Base-by-base conservation (phyloP, 2,888 invertebrate genomes). In the Acronicta alni region DNA sequence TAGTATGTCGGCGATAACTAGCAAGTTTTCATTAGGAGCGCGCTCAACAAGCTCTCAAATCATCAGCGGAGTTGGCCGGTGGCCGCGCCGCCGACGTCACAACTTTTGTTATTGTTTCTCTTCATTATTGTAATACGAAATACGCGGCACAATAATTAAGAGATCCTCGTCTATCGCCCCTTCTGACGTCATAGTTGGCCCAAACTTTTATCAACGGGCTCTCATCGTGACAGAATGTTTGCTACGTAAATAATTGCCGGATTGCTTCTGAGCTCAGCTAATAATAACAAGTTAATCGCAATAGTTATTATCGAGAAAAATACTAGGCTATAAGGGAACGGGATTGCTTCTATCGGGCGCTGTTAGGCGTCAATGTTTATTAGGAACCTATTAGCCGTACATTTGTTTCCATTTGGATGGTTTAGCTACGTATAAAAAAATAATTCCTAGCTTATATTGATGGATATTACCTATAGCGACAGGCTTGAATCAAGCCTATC, bases 61-160 rank as follows among this genome's bases (percentile, higher is more conserved):
- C 90, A 92, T 90, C 91, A 89, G 85, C 82, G 75, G 88, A 90
- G 89, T 90, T 90, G 88, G 83, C 82, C 88, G 84, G 84, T 79
- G 85, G 83, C 87, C 86, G 85, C 83, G 85, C 84, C 86, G 85
- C 84, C 88, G 84, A 75, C 87, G 87, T 88, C 90, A 88, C 88
- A 93, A 94, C 91, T 94, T 94, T 91, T 90, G 90, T 92, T 93
- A 93, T 93, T 93, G 92, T 93, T 92, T 89, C 88, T 84, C 88
- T 93, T 93, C 91, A 92, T 94, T 94, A 93, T 92, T 93, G 92
- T 93, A 91, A 93, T 92, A 92, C 88, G 88, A 90, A 93, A 91
- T 92, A 92, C 90, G 89, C 86, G 88, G 88, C 87, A 85, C 86
- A 86, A 89, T 94, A 93, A 93, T 94, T 93, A 93, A 93, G 92